These are phyloP conservation scores for Vanessa atalanta DNA, from an alignment of 1,140 invertebrate genomes.

Conservation along the genomic window DNA sequence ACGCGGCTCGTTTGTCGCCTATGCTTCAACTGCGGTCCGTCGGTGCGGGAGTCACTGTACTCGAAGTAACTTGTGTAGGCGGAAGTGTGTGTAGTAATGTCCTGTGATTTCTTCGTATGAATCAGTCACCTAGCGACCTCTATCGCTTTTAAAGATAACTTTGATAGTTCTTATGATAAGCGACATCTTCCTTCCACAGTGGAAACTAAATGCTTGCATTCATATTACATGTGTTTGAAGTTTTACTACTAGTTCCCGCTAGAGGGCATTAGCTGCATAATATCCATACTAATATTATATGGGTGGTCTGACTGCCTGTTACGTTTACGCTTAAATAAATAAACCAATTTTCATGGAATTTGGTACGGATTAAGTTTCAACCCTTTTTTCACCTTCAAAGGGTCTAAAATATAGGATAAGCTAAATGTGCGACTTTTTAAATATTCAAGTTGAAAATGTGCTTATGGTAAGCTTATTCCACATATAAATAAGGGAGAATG, in stretches of 20 bases:
- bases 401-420: too few species aligned
- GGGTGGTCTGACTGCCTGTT: too few species aligned
- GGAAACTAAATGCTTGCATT: background rate
- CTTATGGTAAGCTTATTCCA: too few species aligned
- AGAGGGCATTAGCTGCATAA: background rate
- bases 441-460: too few species aligned
- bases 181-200: conserved; percentile 16
- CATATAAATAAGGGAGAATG: too few species aligned
- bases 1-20: conserved; percentile 38
- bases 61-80: conserved; percentile 47
- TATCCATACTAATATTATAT: background rate
- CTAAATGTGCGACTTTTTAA: too few species aligned
- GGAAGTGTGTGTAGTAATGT: conserved; percentile 42
- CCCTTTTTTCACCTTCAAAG: too few species aligned
- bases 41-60: conserved; percentile 38
- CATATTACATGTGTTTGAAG: too few species aligned
- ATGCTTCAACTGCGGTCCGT: conserved; percentile 36
- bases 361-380: too few species aligned
- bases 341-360: too few species aligned
- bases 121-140: conserved; percentile 32
- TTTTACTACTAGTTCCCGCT: background rate
- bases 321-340: too few species aligned
- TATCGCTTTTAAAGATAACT: background rate
- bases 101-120: conserved; percentile 41
- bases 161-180: background rate